Base-by-base conservation (phyloP, 2,797 vertebrate species). In the Acanthiza pusilla region DNA sequence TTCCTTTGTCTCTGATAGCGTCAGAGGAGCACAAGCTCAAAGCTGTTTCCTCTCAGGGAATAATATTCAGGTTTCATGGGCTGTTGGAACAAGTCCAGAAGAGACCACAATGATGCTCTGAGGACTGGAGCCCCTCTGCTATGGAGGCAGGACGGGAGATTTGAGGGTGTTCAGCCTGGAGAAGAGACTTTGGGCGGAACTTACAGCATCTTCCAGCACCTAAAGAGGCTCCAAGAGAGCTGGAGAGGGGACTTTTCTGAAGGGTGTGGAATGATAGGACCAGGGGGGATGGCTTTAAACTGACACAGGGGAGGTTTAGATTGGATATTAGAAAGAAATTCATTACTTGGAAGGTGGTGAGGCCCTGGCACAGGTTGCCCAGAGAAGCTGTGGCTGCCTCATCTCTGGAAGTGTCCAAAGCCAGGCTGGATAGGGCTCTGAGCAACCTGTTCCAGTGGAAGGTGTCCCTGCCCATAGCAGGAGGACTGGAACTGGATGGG, bases 361-460 rank as follows among this genome's bases (percentile, higher is more conserved):
- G 26, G 5, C 9, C 1, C 34, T 42, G 45, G 36, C n/a, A n/a
- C n/a, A n/a, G n/a, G n/a, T n/a, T n/a, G n/a, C 0, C 5, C 26
- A 66, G 26, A 32, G 7, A 29, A 36, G 7, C 14, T 63, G 50
- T 36, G 30, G 34, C 0, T 85, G 34, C 4, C 7, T 13, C 47
- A 73, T 42, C 27, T 26, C 34, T 78, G 47, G 34, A 36, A 78
- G 16, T 25, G 26, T 25, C 0, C 22, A 42, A 48, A 15, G n/a
- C 10, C 21, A 47, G 26, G 30, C 0, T 54, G 40, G 40, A 48
- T 16, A 22, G 0, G 16, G 10, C 18, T 60, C 9, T 20, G 66
- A 78, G 30, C 7, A 48, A 0, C 16, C 8, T 60, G 22, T 11
- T 2, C 1, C 9, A 54, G 34, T 10, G 21, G 30, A 27, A 53